Evolutionary conservation across 1,140 invertebrate genomes (phyloP).

Genomic region (Frieseomelitta varia): DNA sequence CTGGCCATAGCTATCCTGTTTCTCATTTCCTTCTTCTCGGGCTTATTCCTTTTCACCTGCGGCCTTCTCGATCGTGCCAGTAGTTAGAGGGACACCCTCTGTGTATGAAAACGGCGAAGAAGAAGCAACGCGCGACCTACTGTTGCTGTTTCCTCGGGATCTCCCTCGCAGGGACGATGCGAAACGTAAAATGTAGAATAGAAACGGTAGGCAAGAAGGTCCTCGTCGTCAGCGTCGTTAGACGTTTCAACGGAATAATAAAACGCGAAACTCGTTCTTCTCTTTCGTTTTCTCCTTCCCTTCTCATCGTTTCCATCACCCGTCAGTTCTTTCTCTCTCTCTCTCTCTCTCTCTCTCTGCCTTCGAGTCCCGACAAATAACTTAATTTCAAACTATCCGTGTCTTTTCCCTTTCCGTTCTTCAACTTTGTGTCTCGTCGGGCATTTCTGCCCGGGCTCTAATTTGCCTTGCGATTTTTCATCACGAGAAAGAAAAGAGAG

Average conservation of each 20-base stretch:
- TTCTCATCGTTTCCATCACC: slow-evolving; percentile 7
- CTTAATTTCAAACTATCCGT: neutral
- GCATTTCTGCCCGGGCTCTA: neutral
- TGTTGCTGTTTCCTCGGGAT: slow-evolving; percentile 27
- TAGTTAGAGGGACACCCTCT: too few relatives aligned
- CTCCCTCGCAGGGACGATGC: slow-evolving; percentile 60
- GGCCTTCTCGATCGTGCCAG: too few relatives aligned
- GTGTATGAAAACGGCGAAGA: neutral
- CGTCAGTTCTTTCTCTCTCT: too few relatives aligned
- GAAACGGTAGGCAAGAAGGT: slow-evolving; percentile 53
- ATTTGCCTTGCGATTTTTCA: neutral
- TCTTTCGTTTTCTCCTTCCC: neutral
- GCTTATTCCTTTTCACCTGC: too few relatives aligned
- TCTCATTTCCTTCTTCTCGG: too few relatives aligned
- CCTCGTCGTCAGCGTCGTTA: slow-evolving; percentile 37
- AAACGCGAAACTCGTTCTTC: slow-evolving; percentile 47
- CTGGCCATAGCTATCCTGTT: too few relatives aligned
- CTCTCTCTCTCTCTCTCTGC: too few relatives aligned
- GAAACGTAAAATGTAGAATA: slow-evolving; percentile 61
- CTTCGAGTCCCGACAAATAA: neutral
- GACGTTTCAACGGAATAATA: slow-evolving; percentile 65
- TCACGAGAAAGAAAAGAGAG: too few relatives aligned
- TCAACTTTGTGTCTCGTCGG: neutral
- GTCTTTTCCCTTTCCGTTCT: neutral
- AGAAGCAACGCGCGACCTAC: slow-evolving; percentile 39